phyloP scores from a whole-genome alignment of 64 coral and sea anemone species.

The Stichodactyla mertensii region DNA sequence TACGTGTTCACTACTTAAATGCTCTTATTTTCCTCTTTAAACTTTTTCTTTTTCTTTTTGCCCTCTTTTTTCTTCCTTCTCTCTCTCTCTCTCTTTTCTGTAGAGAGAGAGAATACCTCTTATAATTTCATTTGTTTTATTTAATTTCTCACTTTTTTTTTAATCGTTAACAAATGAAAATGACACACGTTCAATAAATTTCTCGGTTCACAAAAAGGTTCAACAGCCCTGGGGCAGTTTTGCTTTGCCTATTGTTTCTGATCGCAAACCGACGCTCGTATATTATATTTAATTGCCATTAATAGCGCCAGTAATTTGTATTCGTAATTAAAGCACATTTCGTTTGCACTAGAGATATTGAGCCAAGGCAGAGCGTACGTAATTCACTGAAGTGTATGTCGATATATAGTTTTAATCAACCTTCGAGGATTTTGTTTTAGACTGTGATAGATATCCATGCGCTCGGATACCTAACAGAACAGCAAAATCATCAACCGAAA shows the following conservation, averaged over 20 bases:
- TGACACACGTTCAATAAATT: not conserved
- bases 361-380: not conserved
- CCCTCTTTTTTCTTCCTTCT: too few species aligned
- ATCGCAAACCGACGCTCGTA: not conserved
- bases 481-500: not conserved
- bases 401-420: not conserved
- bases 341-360: not conserved
- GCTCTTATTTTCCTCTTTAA: too few species aligned
- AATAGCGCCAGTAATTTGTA: not conserved
- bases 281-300: slow-evolving; percentile 6
- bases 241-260: not conserved
- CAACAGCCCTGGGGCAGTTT: not conserved
- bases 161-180: not conserved
- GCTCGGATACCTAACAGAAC: not conserved
- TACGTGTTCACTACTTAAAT: too few species aligned
- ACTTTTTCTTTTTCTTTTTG: too few species aligned
- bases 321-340: not conserved
- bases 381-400: not conserved
- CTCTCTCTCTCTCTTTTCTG: too few species aligned
- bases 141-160: not conserved
- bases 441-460: not conserved
- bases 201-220: not conserved
- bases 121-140: not conserved
- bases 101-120: too few species aligned
- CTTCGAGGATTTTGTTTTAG: not conserved